phyloP scores from a whole-genome alignment of 2,113 vertebrate genomes.

The Corythoichthys haematopterus region DNA sequence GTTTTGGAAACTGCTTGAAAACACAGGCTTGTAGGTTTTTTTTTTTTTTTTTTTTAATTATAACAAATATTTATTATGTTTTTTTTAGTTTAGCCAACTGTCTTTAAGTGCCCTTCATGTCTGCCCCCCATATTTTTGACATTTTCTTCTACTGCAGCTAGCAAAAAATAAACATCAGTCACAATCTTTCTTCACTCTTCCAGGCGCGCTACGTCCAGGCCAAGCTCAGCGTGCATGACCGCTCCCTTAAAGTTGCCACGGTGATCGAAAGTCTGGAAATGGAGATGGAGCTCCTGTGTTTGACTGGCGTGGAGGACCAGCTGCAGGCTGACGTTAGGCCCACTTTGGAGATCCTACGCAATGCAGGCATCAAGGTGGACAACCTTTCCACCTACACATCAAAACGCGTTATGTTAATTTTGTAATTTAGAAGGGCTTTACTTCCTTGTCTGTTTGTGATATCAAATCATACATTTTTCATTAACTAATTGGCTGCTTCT shows the following conservation, averaged over 20 bases:
- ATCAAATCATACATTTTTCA: neutral
- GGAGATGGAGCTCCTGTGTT: conserved; percentile 96
- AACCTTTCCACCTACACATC: conserved; percentile 6
- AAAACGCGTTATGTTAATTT: neutral
- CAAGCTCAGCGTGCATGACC: conserved; percentile 93
- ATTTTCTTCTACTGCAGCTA: neutral
- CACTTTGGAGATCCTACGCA: conserved; percentile 91
- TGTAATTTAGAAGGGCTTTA: neutral
- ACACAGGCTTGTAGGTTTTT: conserved; percentile 1
- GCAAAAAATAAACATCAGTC: neutral
- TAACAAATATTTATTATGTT: neutral
- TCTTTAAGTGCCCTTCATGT: neutral
- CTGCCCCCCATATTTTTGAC: neutral
- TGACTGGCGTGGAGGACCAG: conserved; percentile 95
- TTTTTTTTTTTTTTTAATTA: neutral
- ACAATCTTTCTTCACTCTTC: neutral
- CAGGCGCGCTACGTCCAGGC: conserved; percentile 93
- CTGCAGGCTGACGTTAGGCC: conserved; percentile 90
- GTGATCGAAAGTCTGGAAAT: conserved; percentile 97
- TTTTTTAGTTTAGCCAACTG: neutral
- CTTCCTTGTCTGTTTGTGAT: neutral
- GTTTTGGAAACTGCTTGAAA: conserved; percentile 1
- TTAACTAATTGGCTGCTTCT: neutral
- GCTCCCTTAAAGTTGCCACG: conserved; percentile 92
- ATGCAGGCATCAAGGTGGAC: conserved; percentile 93